A percentile compares a stretch with the other conserved stretches of the same genome.
Evolutionary conservation across 2,797 vertebrate genomes (phyloP).

Genomic region (Poecilia picta): DNA sequence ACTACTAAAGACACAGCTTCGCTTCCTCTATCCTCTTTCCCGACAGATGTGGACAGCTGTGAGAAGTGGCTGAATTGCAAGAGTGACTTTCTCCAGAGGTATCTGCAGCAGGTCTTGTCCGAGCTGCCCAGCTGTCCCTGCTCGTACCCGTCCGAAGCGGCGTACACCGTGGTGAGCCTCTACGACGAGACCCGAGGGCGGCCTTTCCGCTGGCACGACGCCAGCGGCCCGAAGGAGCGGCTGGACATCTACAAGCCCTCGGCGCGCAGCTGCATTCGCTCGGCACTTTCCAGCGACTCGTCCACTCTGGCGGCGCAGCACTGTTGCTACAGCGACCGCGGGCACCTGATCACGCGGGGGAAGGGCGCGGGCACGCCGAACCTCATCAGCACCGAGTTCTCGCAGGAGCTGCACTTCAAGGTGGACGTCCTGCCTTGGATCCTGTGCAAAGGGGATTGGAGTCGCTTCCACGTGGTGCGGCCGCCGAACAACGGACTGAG

Average conservation of each 20-base stretch:
- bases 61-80: slow-evolving; percentile 96
- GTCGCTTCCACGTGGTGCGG: slow-evolving; percentile 87
- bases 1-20: background rate
- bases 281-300: slow-evolving; percentile 84
- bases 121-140: slow-evolving; percentile 94
- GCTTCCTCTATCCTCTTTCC: slow-evolving; percentile 19
- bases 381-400: slow-evolving; percentile 93
- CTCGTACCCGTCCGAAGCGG: slow-evolving; percentile 83
- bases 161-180: slow-evolving; percentile 83
- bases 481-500: slow-evolving; percentile 89
- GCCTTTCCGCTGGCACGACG: slow-evolving; percentile 88
- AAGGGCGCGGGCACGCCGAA: slow-evolving; percentile 90
- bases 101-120: slow-evolving; percentile 85
- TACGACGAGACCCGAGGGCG: slow-evolving; percentile 81
- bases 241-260: slow-evolving; percentile 93
- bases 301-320: slow-evolving; percentile 90
- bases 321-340: slow-evolving; percentile 88
- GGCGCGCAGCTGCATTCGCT: slow-evolving; percentile 88
- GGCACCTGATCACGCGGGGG: slow-evolving; percentile 88
- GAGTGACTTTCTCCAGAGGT: slow-evolving; percentile 90
- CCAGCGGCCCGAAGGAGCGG: slow-evolving; percentile 87
- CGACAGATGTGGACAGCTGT: slow-evolving; percentile 90
- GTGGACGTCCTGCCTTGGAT: slow-evolving; percentile 94
- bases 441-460: slow-evolving; percentile 96
- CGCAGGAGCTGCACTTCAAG: slow-evolving; percentile 93